phyloP scores from a whole-genome alignment of 2,113 vertebrate genomes.

The Odontesthes bonariensis region DNA sequence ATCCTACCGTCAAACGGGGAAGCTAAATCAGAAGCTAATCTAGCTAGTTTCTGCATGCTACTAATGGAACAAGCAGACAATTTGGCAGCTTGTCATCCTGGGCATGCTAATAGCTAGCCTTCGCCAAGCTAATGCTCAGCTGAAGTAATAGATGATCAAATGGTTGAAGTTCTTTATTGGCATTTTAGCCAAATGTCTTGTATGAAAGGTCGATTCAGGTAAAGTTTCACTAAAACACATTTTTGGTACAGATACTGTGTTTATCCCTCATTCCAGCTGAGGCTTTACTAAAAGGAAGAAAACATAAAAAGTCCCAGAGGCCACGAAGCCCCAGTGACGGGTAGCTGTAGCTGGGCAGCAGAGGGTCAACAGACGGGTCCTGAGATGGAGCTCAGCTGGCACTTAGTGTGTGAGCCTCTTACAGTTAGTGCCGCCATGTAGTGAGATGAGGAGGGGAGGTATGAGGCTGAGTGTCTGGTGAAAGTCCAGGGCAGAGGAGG shows the following conservation, averaged over 20 bases:
- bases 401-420: conserved; percentile 65
- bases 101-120: no score
- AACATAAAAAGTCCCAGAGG: conserved; percentile 38
- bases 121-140: no score
- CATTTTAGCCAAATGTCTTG: neutral
- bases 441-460: conserved; percentile 32
- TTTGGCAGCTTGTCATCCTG: no score
- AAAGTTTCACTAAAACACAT: neutral
- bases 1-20: no score
- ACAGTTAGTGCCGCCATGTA: conserved; percentile 36
- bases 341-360: conserved; percentile 55
- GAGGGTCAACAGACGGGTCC: conserved; percentile 67
- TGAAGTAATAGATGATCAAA: no score
- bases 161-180: neutral
- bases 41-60: no score
- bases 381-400: conserved; percentile 66
- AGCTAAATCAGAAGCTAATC: no score
- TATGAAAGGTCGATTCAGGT: neutral
- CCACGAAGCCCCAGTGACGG: conserved; percentile 44
- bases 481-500: conserved; percentile 69
- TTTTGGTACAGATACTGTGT: conserved; percentile 4
- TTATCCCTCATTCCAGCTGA: conserved; percentile 21
- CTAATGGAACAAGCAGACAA: no score
- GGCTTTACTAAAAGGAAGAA: conserved; percentile 1
- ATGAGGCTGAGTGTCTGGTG: conserved; percentile 69